Conservation (phyloP, 2,888 invertebrate species). For the Cryptocephalus moraei region DNA sequence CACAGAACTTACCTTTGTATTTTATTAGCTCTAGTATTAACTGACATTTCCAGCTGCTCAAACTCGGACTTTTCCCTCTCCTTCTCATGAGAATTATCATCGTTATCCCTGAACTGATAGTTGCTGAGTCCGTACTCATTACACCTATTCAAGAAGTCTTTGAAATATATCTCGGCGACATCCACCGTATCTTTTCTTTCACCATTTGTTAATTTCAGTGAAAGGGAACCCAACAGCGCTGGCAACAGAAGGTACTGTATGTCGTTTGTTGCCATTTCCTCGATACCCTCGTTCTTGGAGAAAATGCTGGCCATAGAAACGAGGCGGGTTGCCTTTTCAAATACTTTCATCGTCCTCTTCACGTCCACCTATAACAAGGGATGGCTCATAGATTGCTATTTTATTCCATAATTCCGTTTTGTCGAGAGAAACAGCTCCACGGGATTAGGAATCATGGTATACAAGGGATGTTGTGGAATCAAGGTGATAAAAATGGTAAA, state of each 20-base stretch:
- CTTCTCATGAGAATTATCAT: conserved; percentile 11
- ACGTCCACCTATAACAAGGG: conserved; percentile 49
- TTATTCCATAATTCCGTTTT: too few relatives aligned
- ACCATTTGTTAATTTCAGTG: conserved; percentile 53
- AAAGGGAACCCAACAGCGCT: conserved; percentile 67
- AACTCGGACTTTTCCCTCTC: conserved; percentile 22
- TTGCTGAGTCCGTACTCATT: conserved; percentile 71
- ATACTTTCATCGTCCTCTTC: conserved; percentile 56
- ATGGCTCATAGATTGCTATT: too few relatives aligned
- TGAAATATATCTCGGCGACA: conserved; percentile 72
- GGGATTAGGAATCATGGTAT: too few relatives aligned
- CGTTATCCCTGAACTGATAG: conserved; percentile 35
- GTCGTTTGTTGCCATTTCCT: conserved; percentile 76
- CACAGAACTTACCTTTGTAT: conserved; percentile 40
- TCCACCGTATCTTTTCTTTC: conserved; percentile 60
- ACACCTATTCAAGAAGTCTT: conserved; percentile 75
- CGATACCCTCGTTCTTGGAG: conserved; percentile 74
- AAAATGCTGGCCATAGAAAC: conserved; percentile 76
- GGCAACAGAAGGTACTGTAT: conserved; percentile 79
- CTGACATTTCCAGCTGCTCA: conserved; percentile 33
- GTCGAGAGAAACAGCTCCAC: too few relatives aligned
- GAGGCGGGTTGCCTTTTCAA: conserved; percentile 73
- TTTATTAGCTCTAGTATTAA: conserved; percentile 61
- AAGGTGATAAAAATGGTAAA: not conserved
- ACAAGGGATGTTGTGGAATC: not conserved